Evolutionary conservation across 2,888 invertebrate genomes (phyloP).

Genomic region (Agrochola lota): DNA sequence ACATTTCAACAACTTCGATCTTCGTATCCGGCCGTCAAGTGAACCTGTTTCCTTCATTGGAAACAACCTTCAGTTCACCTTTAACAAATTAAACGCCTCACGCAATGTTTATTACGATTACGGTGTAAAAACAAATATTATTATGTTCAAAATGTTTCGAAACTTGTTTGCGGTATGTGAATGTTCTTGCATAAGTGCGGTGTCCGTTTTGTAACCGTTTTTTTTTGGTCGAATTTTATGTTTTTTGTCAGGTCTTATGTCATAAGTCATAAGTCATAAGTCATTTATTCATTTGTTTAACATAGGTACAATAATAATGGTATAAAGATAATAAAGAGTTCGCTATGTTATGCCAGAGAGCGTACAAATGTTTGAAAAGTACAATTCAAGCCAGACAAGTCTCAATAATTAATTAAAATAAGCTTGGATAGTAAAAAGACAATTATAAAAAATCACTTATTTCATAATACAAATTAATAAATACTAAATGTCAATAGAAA

Average conservation of each 20-base stretch:
- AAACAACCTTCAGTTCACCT: conserved; percentile 39
- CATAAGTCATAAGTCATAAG: no score
- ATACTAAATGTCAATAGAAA: no score
- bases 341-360: no score
- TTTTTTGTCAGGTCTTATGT: conserved; percentile 4
- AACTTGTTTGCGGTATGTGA: conserved; percentile 18
- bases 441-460: no score
- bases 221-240: not conserved
- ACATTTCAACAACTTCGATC: conserved; percentile 37
- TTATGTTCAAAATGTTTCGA: conserved; percentile 18
- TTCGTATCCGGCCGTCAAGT: conserved; percentile 27
- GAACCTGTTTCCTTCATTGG: conserved; percentile 39
- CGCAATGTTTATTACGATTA: conserved; percentile 38
- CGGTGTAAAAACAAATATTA: conserved; percentile 42
- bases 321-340: no score
- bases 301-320: no score
- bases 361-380: no score
- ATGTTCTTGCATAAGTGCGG: conserved; percentile 36
- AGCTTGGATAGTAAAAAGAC: no score
- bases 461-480: no score
- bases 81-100: conserved; percentile 29
- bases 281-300: no score
- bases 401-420: no score
- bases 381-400: no score
- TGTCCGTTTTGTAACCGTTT: conserved; percentile 1